phyloP scores from a whole-genome alignment of 2,797 vertebrate species.

The Parambassis ranga region DNA sequence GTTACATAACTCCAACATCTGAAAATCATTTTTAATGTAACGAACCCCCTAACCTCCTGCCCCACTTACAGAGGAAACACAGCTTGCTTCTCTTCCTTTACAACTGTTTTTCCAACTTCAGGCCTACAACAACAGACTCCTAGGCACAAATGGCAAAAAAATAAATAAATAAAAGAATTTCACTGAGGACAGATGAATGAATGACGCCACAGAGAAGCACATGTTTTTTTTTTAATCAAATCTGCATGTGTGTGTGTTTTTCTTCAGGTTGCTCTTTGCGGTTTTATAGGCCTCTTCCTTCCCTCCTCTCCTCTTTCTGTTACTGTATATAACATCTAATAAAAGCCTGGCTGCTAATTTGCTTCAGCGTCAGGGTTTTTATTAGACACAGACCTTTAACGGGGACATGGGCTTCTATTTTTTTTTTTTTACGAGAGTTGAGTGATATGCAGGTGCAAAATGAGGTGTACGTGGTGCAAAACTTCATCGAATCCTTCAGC shows the following conservation, averaged over 20 bases:
- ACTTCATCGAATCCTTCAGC: rapidly evolving
- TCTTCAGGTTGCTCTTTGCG: constrained; percentile 1
- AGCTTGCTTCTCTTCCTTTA: constrained; percentile 11
- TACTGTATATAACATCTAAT: constrained; percentile 41
- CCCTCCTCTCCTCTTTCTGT: constrained; percentile 17
- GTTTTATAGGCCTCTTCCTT: constrained; percentile 23
- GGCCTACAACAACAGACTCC: not conserved
- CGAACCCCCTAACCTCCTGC: constrained; percentile 54
- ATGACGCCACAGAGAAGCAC: not conserved
- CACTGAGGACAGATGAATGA: not conserved
- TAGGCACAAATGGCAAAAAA: not conserved
- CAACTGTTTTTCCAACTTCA: constrained; percentile 18
- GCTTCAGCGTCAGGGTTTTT: constrained; percentile 23
- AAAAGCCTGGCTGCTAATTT: constrained; percentile 46
- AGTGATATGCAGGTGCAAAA: not conserved
- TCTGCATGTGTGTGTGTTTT: not conserved
- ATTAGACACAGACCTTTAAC: constrained; percentile 38
- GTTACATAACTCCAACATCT: constrained; percentile 75
- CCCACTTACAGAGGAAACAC: constrained; percentile 39
- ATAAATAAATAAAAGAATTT: not conserved
- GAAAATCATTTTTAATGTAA: constrained; percentile 62
- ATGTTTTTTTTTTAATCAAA: not conserved
- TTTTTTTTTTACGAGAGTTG: not conserved
- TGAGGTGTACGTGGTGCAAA: not conserved
- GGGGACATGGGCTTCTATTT: constrained; percentile 24